Evolutionary conservation across 2,797 vertebrate genomes (phyloP).

Genomic region (Muscicapa striata): DNA sequence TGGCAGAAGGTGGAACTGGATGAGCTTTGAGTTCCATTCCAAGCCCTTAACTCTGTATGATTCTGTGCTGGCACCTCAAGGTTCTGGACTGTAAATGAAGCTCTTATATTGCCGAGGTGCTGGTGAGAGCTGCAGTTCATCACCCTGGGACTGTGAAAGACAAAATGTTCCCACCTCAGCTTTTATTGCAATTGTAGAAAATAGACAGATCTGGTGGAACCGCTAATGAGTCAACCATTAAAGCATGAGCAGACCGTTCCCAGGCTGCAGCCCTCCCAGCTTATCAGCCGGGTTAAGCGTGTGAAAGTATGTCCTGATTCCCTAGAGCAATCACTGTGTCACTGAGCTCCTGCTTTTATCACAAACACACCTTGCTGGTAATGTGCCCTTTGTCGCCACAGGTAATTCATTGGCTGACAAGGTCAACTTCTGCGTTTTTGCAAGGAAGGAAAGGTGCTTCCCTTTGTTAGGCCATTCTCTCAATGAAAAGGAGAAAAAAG

Average conservation of each 20-base stretch:
- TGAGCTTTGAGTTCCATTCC: neutral
- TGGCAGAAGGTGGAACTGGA: neutral
- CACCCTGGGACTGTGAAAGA: neutral
- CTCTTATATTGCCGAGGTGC: accelerated
- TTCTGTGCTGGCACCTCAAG: neutral
- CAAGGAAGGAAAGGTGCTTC: neutral
- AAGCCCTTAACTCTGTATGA: neutral
- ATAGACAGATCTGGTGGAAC: accelerated
- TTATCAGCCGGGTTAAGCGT: accelerated
- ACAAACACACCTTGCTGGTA: accelerated
- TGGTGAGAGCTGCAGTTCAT: neutral
- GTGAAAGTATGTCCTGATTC: neutral
- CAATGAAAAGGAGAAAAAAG: neutral
- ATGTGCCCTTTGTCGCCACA: neutral
- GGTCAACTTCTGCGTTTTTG: neutral
- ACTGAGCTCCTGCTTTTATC: neutral
- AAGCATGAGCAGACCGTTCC: neutral
- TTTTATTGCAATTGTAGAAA: neutral
- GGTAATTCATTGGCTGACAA: accelerated
- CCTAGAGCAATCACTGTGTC: neutral
- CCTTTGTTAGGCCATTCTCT: neutral
- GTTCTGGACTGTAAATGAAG: neutral
- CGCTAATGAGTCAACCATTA: neutral
- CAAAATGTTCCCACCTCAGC: neutral
- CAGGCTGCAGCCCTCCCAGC: neutral